Conservation (phyloP, 1,140 invertebrate genomes). For the Orchestia grillus region DNA sequence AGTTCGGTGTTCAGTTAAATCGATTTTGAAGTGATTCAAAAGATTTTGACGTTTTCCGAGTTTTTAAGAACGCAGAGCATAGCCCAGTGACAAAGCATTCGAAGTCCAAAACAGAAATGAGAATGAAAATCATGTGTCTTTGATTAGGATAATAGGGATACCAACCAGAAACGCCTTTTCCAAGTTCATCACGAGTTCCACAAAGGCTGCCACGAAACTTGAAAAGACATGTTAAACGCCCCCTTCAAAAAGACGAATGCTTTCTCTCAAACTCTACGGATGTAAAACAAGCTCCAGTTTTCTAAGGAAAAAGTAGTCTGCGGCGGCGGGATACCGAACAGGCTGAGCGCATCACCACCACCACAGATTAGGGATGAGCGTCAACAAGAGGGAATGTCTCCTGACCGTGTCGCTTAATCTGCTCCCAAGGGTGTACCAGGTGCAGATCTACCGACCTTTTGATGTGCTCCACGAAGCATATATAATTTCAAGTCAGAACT, state of each 20-base stretch:
- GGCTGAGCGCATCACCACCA: not conserved
- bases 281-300: not conserved
- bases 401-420: too few relatives aligned
- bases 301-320: not conserved
- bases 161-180: too few relatives aligned
- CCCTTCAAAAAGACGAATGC: too few relatives aligned
- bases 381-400: not conserved
- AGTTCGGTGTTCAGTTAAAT: too few relatives aligned
- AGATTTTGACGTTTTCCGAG: not conserved
- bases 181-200: too few relatives aligned
- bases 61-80: not conserved
- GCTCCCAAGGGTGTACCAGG: not conserved
- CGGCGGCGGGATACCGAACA: not conserved
- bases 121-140: too few relatives aligned
- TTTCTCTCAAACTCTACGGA: too few relatives aligned
- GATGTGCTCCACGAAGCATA: not conserved
- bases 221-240: too few relatives aligned
- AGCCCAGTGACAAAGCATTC: too few relatives aligned
- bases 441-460: not conserved
- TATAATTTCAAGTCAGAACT: not conserved
- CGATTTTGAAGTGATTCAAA: not conserved
- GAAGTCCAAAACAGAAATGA: too few relatives aligned
- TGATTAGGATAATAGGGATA: too few relatives aligned
- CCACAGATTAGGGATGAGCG: not conserved
- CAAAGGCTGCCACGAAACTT: too few relatives aligned